phyloP scores from a whole-genome alignment of 64 coral and sea anemone species.

The Astreopora myriophthalma region DNA sequence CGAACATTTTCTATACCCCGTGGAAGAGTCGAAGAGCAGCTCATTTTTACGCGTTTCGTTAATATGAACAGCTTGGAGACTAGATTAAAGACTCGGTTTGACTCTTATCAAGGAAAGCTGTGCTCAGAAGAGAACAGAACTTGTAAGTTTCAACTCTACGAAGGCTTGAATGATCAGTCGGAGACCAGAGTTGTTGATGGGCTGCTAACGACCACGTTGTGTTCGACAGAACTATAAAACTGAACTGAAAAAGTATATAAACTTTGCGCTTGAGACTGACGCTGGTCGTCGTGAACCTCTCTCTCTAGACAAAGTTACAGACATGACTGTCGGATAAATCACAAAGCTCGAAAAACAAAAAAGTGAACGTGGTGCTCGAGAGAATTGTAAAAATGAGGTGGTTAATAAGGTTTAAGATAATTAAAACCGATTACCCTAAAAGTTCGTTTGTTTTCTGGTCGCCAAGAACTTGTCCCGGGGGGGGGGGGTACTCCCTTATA shows the following conservation, averaged over 20 bases:
- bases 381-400: neutral
- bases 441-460: too few relatives aligned
- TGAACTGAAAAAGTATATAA: neutral
- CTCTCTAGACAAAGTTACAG: neutral
- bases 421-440: neutral
- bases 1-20: neutral
- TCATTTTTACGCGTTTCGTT: neutral
- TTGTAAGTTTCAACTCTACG: neutral
- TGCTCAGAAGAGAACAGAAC: neutral
- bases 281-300: neutral
- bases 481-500: too few relatives aligned
- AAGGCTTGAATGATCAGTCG: neutral
- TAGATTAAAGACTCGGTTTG: neutral
- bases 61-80: neutral
- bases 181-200: constrained; percentile 8
- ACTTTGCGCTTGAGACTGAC: neutral
- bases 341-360: neutral
- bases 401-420: neutral
- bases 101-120: neutral
- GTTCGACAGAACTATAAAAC: constrained; percentile 28
- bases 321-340: neutral
- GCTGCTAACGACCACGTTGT: constrained; percentile 6
- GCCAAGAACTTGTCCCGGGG: too few relatives aligned
- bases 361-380: neutral
- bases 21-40: neutral